Evolutionary conservation across 2,888 invertebrate genomes (phyloP).

Genomic region (Lacanobia wlatinum): DNA sequence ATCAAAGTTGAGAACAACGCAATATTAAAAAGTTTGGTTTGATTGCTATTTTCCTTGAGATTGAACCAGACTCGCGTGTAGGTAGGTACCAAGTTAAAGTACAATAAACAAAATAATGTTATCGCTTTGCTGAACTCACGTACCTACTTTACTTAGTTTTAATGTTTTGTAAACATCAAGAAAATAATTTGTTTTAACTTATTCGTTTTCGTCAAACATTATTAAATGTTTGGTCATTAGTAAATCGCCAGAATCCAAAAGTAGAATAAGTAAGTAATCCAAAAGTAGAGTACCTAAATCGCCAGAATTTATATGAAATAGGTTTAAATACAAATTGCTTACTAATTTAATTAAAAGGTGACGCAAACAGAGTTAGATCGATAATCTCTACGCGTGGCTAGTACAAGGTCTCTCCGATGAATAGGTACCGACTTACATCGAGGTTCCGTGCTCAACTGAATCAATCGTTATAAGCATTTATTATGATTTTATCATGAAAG

Average conservation of each 20-base stretch:
- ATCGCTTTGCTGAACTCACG: conserved; percentile 21
- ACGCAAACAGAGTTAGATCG: not conserved
- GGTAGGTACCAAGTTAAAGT: not conserved
- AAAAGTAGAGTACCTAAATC: too few species aligned
- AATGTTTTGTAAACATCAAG: not conserved
- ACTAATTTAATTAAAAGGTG: conserved; percentile 24
- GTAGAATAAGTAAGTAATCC: too few species aligned
- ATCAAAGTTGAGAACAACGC: not conserved
- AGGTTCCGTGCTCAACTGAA: not conserved
- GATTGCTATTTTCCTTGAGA: conserved; percentile 11
- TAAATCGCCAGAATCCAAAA: too few species aligned
- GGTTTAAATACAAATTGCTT: too few species aligned
- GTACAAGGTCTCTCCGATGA: conserved; percentile 8
- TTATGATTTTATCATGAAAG: conserved; percentile 6
- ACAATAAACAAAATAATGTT: conserved; percentile 9
- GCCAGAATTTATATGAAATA: too few species aligned
- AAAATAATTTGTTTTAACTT: too few species aligned
- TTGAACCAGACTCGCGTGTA: not conserved
- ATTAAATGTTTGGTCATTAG: too few species aligned
- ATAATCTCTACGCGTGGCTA: not conserved
- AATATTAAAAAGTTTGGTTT: not conserved
- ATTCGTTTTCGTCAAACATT: too few species aligned
- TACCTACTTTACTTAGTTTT: too few species aligned
- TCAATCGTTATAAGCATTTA: conserved; percentile 5
- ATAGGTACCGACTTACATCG: not conserved